Percentiles rank a stretch among this genome's conserved stretches.
phyloP scores from a whole-genome alignment of 2,797 vertebrate species.

The Lutjanus campechanus region DNA sequence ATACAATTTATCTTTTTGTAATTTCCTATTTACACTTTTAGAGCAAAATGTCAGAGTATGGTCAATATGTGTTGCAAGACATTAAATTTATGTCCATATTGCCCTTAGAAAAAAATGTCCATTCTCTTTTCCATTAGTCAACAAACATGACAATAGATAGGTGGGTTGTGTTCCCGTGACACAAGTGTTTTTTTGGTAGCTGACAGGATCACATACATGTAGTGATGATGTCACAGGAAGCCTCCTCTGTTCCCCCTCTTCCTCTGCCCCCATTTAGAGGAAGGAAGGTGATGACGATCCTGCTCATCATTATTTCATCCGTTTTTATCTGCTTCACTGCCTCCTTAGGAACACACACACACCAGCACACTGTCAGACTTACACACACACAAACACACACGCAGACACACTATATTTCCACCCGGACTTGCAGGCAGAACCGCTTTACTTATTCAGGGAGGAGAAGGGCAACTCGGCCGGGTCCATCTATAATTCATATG shows the following conservation, averaged over 20 bases:
- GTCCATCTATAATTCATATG: constrained; percentile 81
- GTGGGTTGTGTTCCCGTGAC: not conserved
- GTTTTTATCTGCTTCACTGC: constrained; percentile 60
- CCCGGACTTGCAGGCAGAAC: constrained; percentile 48
- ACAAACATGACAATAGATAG: not conserved
- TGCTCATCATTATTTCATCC: constrained; percentile 79
- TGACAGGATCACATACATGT: not conserved
- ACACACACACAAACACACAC: not conserved
- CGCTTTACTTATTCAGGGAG: constrained; percentile 81
- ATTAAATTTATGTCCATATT: not conserved
- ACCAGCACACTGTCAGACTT: constrained; percentile 5
- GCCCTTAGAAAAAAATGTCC: not conserved
- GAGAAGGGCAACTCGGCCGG: constrained; percentile 58
- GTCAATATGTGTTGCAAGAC: not conserved
- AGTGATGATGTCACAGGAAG: constrained; percentile 26
- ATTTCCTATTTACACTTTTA: not conserved
- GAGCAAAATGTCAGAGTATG: not conserved
- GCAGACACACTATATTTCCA: constrained; percentile 44
- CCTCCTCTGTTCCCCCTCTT: not conserved
- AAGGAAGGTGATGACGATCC: constrained; percentile 46
- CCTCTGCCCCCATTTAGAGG: constrained; percentile 40
- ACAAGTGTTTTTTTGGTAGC: not conserved
- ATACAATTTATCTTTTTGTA: not conserved
- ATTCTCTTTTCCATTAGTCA: constrained; percentile 11
- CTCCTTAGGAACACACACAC: constrained; percentile 26